Evolutionary conservation across 2,113 vertebrate species (phyloP), one percentile per base, ranked within the genome.

Genomic region (Tor tambroides): DNA sequence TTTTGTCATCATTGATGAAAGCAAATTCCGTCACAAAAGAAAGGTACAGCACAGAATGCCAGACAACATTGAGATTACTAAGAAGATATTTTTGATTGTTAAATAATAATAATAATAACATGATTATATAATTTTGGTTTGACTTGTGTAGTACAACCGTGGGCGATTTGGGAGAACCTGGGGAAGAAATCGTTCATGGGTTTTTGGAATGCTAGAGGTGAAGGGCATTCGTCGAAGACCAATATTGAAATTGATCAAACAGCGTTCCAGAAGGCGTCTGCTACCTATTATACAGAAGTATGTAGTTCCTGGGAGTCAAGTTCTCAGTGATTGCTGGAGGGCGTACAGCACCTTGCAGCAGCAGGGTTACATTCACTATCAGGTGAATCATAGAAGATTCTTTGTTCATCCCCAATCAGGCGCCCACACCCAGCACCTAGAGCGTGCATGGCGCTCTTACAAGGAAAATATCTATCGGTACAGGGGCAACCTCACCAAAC

Each of bases 61-160:
- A 35, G 28, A 71, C 19, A 32, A 35, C 35, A 10, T 71, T 71
- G 69, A 32, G 32, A 32, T 32, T 32, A 32, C 32, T 32, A 32
- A 32, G 32, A 32, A 32, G 32, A 32, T 32, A 32, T 32, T 32
- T 32, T 32, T 32, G 32, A 32, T 32, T 32, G 32, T 32, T 32
- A 32, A 32, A 32, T 32, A 72, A 72, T 41, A 74, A 74, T 74
- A 12, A 23, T 74, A 74, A 74, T n/a, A n/a, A n/a, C 71, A 74
- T 41, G 71, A 0, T 17, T 74, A 21, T 38, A 23, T 41, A 19
- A 74, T 74, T 74, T 74, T 74, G 32, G 11, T 74, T 74, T 41
- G 8, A 74, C 6, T 71, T 72, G 35, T 72, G 7, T 43, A 43
- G 71, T 74, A 74, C 71, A 74, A 43, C 71, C 71, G 21, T 74